Evolutionary conservation across 2,888 invertebrate genomes (phyloP), one percentile per base, ranked within the genome.

Genomic region (Stictocephala bisonia): DNA sequence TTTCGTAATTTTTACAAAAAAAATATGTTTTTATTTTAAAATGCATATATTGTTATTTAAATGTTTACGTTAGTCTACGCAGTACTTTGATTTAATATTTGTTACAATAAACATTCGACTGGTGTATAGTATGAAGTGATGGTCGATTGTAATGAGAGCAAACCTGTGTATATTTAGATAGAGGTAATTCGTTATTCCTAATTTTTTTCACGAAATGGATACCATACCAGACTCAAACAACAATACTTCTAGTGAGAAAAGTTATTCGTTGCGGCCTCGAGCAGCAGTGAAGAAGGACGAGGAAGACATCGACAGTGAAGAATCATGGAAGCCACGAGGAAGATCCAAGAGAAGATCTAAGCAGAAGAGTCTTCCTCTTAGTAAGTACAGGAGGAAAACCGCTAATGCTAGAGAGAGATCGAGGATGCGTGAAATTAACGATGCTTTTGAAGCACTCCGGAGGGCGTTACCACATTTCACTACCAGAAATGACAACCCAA

Each of bases 351-450:
- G 64, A 78, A 78, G 48, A 79, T 83, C 84, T 6, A 86, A 85
- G 80, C 81, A 83, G 78, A 87, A 82, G 85, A 92, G 91, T 71
- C 91, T 92, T 13, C 90, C 90, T 7, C 87, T 96, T 79, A 94
- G 94, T 86, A 96, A 95, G 84, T 96, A 96, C 85, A 86, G 95
- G 26, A 87, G 96, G 79, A 93, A 94, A 86, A 95, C 95, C 0
- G 96, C 96, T 13, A 96, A 96, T 85, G 94, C 95, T 0, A 85
- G 96, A 29, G 96, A 96, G 81, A 84, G 96, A 31, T 91, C 91
- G 78, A 88, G 96, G 71, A 96, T 96, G 95, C 87, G 93, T 60
- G 95, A 95, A 83, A 95, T 96, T 79, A 96, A 96, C 85, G 88
- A 90, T 74, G 96, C 95, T 0, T 96, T 96, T 84, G 95, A 95